Evolutionary conservation across 2,113 vertebrate species (phyloP).

Genomic region (Tenebrosternarchus preto): DNA sequence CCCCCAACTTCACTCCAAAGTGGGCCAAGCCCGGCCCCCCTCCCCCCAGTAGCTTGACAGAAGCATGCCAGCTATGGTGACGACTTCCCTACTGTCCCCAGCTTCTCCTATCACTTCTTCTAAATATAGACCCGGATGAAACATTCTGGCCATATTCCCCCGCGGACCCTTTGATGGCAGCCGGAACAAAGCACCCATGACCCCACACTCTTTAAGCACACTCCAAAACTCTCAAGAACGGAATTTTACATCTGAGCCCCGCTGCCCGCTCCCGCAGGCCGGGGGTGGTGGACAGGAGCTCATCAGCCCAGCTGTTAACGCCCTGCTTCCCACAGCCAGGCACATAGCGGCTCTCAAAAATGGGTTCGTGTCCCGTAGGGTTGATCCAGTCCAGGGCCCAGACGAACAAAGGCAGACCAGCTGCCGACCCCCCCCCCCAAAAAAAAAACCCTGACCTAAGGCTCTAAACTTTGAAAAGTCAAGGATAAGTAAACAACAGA

Average conservation of each 20-base stretch:
- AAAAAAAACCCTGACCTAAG: too few relatives aligned
- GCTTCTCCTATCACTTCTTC: slow-evolving; percentile 72
- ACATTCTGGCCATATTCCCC: slow-evolving; percentile 68
- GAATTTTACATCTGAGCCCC: slow-evolving; percentile 70
- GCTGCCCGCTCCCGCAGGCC: slow-evolving; percentile 58
- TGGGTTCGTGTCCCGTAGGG: slow-evolving; percentile 36
- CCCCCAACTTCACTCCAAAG: slow-evolving; percentile 16
- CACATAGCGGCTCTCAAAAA: slow-evolving; percentile 46
- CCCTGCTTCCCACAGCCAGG: slow-evolving; percentile 51
- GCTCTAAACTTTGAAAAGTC: too few relatives aligned
- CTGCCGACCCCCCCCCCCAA: neutral
- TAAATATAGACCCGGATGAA: slow-evolving; percentile 73
- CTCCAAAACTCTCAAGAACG: slow-evolving; percentile 60
- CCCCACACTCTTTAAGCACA: slow-evolving; percentile 68
- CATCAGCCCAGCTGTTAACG: slow-evolving; percentile 69
- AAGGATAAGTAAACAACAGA: slow-evolving; percentile 47
- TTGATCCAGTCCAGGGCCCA: slow-evolving; percentile 4
- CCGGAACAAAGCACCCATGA: slow-evolving; percentile 72
- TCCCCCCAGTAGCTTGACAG: slow-evolving; percentile 69
- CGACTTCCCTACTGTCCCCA: slow-evolving; percentile 69
- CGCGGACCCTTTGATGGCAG: slow-evolving; percentile 69
- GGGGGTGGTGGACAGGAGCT: slow-evolving; percentile 55
- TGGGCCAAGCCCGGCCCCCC: slow-evolving; percentile 47
- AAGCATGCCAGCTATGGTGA: slow-evolving; percentile 63
- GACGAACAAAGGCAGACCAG: neutral